Conservation (phyloP, 2,888 invertebrate species). For the Meiosimyza decipiens region DNA sequence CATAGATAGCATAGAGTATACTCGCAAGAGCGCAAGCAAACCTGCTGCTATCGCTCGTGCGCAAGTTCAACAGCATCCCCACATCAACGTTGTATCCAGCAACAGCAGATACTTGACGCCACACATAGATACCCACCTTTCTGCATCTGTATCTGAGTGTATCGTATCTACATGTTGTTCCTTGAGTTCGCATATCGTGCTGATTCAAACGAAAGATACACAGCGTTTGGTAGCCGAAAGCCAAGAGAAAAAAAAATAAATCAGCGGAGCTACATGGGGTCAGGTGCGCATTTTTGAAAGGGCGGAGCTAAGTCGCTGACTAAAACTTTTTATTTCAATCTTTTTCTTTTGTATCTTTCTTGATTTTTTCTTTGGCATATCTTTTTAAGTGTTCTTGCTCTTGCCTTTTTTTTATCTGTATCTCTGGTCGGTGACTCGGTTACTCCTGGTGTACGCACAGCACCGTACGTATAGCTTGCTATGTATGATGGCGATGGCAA, state of each 20-base stretch:
- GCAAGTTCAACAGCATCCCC: conserved; percentile 34
- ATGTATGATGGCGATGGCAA: too few species aligned
- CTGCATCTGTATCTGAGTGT: background rate
- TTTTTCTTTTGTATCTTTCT: background rate
- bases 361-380: conserved; percentile 6
- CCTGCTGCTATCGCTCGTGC: conserved; percentile 30
- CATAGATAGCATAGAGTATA: background rate
- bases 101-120: background rate
- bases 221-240: background rate
- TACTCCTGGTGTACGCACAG: background rate
- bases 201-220: background rate
- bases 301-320: conserved; percentile 28
- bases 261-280: background rate
- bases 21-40: conserved; percentile 36
- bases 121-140: background rate
- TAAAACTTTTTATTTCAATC: too few species aligned
- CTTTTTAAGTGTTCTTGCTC: background rate
- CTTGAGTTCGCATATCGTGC: conserved; percentile 22
- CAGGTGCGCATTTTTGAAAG: conserved; percentile 28
- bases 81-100: conserved; percentile 14
- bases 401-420: background rate
- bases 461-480: too few species aligned
- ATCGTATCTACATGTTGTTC: background rate
- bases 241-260: background rate
- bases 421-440: conserved; percentile 6